phyloP scores from a whole-genome alignment of 2,113 vertebrate species.

The Merops nubicus region DNA sequence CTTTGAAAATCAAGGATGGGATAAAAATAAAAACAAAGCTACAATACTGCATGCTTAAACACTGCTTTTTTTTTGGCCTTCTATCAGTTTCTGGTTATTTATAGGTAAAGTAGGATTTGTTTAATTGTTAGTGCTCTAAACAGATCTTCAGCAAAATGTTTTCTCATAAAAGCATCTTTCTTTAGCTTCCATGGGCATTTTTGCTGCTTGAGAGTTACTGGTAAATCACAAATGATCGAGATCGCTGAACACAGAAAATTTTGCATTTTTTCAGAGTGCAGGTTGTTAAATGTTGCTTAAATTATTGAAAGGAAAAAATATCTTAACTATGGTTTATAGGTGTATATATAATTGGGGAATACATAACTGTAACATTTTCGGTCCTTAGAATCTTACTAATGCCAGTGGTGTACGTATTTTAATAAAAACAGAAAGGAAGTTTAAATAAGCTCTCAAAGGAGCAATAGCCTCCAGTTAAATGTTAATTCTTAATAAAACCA shows the following conservation, averaged over 20 bases:
- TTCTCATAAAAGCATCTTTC: background rate
- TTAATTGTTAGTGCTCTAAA: background rate
- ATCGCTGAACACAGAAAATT: background rate
- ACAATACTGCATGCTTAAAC: background rate
- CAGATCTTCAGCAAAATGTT: background rate
- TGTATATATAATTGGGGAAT: background rate
- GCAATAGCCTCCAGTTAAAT: constrained; percentile 56
- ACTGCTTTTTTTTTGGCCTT: background rate
- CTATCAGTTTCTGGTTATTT: background rate
- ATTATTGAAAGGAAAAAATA: background rate
- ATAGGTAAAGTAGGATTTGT: background rate
- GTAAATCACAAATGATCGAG: background rate
- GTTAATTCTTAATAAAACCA: constrained; percentile 48
- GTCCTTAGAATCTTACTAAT: background rate
- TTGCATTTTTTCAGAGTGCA: background rate
- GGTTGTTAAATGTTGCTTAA: background rate
- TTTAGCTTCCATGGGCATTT: background rate
- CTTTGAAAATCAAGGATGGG: background rate
- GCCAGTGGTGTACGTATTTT: constrained; percentile 12
- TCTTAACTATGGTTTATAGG: background rate
- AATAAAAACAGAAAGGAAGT: constrained; percentile 56
- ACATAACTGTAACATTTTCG: background rate
- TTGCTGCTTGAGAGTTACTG: background rate
- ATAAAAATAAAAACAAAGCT: background rate
- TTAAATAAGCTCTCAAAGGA: constrained; percentile 45